Evolutionary conservation across 2,113 vertebrate species (phyloP), one percentile per base, ranked within the genome.

Genomic region (Orthochromis malagaraziensis): DNA sequence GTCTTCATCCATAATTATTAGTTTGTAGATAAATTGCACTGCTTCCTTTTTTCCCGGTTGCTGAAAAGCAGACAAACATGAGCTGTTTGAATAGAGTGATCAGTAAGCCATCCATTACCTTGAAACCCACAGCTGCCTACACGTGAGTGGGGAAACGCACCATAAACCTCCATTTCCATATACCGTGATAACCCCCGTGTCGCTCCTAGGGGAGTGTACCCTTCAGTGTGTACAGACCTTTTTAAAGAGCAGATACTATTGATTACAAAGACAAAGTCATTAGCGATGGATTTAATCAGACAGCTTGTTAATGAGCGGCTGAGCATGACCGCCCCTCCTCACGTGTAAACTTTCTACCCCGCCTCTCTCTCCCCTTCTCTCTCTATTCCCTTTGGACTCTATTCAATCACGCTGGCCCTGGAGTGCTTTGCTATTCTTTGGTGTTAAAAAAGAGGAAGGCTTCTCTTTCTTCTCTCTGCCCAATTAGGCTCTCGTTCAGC

Each of bases 201-300:
- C 17, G 84, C 89, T 90, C 84, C 86, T 85, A 35, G 87, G 90
- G 90, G 88, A 91, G 82, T 31, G 35, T 33, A 58, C 77, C 83
- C 65, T 85, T 89, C 31, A 86, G 2, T 90, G 89, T 88, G 89
- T 90, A 55, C 89, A 92, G 89, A 93, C 82, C 89, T 93, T 94
- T 95, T 91, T 86, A 95, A 93, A 94, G 89, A 93, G 92, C 94
- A 93, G 88, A 93, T 90, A 93, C 89, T 93, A 96, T 96, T 95
- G 95, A 96, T 96, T 94, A 93, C 83, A 24, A 35, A 91, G 95
- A 93, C 95, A 93, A 83, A 91, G 95, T 96, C 95, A 96, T 96
- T 96, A 96, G 94, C 26, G 79, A 70, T 87, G 92, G 94, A 93
- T 95, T 96, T 95, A 93, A 95, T 95, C 94, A 91, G 91, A 93